A percentile compares a stretch with the other conserved stretches of the same genome.
These are phyloP conservation scores for Microcebus lehilahytsara DNA, from an alignment of 2,113 vertebrate genomes.

Conservation along the genomic window DNA sequence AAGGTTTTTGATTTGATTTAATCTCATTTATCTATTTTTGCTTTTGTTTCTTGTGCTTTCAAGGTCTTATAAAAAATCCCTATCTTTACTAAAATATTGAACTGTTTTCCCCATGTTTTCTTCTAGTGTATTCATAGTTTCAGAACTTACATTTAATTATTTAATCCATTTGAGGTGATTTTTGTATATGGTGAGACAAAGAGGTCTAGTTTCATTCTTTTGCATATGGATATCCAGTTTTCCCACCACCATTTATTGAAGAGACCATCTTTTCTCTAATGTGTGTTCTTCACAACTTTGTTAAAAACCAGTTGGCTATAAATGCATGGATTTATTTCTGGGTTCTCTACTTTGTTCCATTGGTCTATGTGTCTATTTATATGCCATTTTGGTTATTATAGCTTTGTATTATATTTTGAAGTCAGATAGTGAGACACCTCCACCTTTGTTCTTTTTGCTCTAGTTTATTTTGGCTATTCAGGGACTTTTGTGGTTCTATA, in stretches of 20 bases:
- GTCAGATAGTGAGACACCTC: background rate
- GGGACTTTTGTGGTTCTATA: background rate
- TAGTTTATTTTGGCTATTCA: background rate
- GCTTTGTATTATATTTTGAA: background rate
- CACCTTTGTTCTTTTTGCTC: background rate
- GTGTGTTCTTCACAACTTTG: background rate
- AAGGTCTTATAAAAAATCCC: background rate
- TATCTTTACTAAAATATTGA: background rate
- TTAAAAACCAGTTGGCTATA: background rate
- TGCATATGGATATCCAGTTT: background rate
- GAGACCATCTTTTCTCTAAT: background rate
- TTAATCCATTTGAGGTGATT: background rate
- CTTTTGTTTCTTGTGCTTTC: background rate
- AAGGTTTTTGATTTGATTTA: background rate
- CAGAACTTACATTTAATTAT: background rate
- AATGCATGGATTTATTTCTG: background rate
- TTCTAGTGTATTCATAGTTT: background rate
- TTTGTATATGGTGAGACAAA: background rate
- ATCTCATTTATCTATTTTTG: background rate
- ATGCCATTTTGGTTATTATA: background rate
- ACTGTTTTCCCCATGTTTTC: background rate
- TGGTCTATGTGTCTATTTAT: background rate
- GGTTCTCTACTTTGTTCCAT: background rate
- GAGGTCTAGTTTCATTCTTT: background rate
- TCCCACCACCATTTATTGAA: background rate